Conservation (phyloP, 2,888 invertebrate genomes). For the Xiphydria camelus region DNA sequence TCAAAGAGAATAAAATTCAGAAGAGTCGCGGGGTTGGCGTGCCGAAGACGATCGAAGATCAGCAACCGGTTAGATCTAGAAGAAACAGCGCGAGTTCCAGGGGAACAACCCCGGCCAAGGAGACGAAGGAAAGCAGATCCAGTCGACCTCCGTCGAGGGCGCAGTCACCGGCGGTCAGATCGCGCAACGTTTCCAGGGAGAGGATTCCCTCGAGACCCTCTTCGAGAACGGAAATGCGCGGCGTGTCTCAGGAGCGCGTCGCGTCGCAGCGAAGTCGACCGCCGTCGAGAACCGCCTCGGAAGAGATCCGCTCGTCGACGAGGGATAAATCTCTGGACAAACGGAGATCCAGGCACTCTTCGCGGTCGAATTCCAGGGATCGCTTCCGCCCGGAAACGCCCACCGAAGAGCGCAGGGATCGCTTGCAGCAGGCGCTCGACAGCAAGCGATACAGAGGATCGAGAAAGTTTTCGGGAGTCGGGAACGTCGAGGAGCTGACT, state of each 20-base stretch:
- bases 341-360: conserved; percentile 28
- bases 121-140: conserved; percentile 13
- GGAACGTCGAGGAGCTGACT: conserved; percentile 54
- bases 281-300: conserved; percentile 25
- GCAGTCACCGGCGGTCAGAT: conserved; percentile 37
- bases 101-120: conserved; percentile 28
- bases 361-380: conserved; percentile 46
- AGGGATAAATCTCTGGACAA: conserved; percentile 25
- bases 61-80: conserved; percentile 6
- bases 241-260: conserved; percentile 27
- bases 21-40: background rate
- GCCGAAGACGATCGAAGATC: background rate
- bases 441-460: conserved; percentile 31
- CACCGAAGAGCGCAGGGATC: conserved; percentile 52
- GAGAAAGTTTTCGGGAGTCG: conserved; percentile 21
- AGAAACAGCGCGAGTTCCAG: conserved; percentile 26
- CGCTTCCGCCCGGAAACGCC: conserved; percentile 44
- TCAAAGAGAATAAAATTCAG: background rate
- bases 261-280: conserved; percentile 12
- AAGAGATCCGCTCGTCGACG: conserved; percentile 20
- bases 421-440: conserved; percentile 36
- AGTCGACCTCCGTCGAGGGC: conserved; percentile 37
- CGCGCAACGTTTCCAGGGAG: conserved; percentile 36
- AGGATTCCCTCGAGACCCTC: conserved; percentile 39
- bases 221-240: conserved; percentile 35